Base-by-base conservation (phyloP, 2,888 invertebrate species). In the Meiosimyza platycephala region DNA sequence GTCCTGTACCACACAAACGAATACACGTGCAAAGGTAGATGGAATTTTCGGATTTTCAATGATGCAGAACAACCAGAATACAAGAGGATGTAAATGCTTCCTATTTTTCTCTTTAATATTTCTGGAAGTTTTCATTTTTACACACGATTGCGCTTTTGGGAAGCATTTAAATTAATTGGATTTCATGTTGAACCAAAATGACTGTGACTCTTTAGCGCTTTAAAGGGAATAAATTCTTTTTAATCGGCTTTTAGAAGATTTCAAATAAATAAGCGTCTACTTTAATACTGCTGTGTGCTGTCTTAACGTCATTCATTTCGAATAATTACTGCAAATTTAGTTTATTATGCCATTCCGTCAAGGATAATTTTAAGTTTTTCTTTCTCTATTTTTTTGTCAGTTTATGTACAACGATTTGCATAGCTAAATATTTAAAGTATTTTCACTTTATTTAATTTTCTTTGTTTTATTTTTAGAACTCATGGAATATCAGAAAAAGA, bases 401-500 rank as follows among this genome's bases (percentile, higher is more conserved):
- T 40, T 40, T 40, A 40, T 6, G 9, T 9, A 40, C 40, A 40
- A 40, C 40, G 40, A 40, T 40, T 40, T 40, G 40, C 40, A 40
- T 40, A 40, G 6, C 9, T 40, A 40, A 40, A 40, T 40, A 40
- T 40, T 40, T 40, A 40, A 40, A 40, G 9, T 40, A 40, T 40
- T 40, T 40, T 40, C 40, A 40, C 40, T 33, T 70, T 60, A 22
- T 57, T 52, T 55, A 54, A 6, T 22, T 50, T 66, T 59, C 63
- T 74, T 80, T 80, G 6, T 40, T 40, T 40, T 40, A 40, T 40
- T 87, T 85, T 50, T 85, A 92, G 91, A 91, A 91, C 87, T 90
- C 91, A 74, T 91, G 91, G 91, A 90, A 91, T 85, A 89, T 90
- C 76, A 88, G 90, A 89, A 90, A 86, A 88, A 89, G 72, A 82